Base-by-base conservation (phyloP, 2,113 vertebrate species). In the Capricornis sumatraensis region DNA sequence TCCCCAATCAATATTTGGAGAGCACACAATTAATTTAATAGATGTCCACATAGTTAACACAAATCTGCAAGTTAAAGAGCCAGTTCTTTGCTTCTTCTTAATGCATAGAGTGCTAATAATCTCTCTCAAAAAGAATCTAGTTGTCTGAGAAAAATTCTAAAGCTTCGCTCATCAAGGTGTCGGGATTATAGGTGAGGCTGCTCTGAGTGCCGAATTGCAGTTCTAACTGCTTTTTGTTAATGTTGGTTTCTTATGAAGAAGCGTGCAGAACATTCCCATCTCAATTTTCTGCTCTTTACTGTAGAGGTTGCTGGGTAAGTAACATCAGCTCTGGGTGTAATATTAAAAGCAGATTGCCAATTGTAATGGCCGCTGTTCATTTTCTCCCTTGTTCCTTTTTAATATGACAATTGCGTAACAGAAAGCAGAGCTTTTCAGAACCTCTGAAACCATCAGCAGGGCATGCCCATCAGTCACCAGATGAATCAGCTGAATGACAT, bases 1-100 rank as follows among this genome's bases (percentile, higher is more conserved):
- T 98, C 98, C 95, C 97, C 98, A 99, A 98, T 99, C 98, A 98
- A 98, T 99, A 99, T 98, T 98, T 98, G 97, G 98, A 98, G 97
- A 98, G 95, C 97, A 76, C 93, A 95, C 98, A 98, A 98, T 98
- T 99, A 97, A 97, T 97, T 94, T 95, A 98, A 98, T 98, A 98
- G 98, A 98, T 98, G 98, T 86, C 98, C 98, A 97, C 92, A 97
- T 98, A 98, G 98, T 98, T 99, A 98, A 98, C 98, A 99, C 98
- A 99, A 99, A 99, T 99, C 98, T 99, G 96, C 98, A 98, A 98
- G 98, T 98, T 98, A 98, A 99, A 98, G 97, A 98, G 98, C 97
- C 96, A 98, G 93, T 98, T 99, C 96, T 96, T 96, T 98, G 93
- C 97, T 98, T 98, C 98, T 98, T 98, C 98, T 98, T 98, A 98